Percentiles rank a stretch among this genome's conserved stretches.
phyloP scores from a whole-genome alignment of 2,113 vertebrate species.

The Rynchops niger region DNA sequence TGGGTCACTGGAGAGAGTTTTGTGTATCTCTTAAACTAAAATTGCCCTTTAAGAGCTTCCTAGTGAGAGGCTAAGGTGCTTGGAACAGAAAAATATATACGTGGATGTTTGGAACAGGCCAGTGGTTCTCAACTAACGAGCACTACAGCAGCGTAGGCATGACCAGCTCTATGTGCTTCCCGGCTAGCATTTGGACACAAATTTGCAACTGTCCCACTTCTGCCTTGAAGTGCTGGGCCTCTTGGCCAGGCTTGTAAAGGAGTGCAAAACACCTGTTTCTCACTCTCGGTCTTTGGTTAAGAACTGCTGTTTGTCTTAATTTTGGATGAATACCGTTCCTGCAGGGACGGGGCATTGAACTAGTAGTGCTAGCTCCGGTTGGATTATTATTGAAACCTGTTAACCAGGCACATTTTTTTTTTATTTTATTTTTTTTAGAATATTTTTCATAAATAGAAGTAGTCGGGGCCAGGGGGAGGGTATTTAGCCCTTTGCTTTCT shows the following conservation, averaged over 20 bases:
- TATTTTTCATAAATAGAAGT: too few species aligned
- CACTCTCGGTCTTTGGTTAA: too few species aligned
- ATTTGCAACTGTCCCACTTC: neutral
- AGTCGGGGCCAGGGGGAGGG: too few species aligned
- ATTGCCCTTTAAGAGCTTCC: neutral
- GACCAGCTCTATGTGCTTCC: fast-evolving
- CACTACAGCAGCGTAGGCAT: fast-evolving
- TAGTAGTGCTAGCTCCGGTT: neutral
- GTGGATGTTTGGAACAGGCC: neutral
- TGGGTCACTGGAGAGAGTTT: neutral
- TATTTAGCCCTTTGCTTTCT: neutral
- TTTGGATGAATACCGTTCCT: neutral
- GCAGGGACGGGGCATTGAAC: neutral
- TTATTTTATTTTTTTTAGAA: neutral
- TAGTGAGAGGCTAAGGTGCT: neutral
- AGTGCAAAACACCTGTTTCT: neutral
- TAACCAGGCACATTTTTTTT: neutral
- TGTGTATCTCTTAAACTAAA: neutral
- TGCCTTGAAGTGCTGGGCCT: neutral
- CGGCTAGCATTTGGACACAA: fast-evolving
- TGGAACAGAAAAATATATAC: neutral
- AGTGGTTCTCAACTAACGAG: fast-evolving
- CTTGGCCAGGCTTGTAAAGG: neutral
- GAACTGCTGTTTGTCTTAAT: neutral
- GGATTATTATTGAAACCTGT: neutral